Evolutionary conservation across 1,140 invertebrate species (phyloP), one percentile per base, ranked within the genome.

Genomic region (Zaprionus ghesquierei): DNA sequence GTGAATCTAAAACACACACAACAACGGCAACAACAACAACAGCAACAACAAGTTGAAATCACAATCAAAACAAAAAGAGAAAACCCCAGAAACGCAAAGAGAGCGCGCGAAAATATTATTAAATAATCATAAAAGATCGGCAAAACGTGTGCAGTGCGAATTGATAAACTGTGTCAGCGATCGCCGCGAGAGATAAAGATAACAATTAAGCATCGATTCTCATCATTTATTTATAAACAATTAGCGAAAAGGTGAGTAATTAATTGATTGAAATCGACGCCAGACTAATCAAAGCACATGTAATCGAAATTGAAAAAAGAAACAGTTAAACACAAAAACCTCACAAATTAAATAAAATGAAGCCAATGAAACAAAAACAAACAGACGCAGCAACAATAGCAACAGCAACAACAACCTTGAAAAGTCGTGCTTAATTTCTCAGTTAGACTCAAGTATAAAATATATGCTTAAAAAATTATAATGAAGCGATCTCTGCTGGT

Each of bases 351-450:
- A 77, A 86, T 72, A 73, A 72, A 81, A 81, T 69, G 59, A 69
- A 77, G 54, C 70, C 69, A 68, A 72, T 69, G 77, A 71, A 85
- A 69, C 69, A 77, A 61, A 71, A 70, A 63, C 80, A 79, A 75
- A 80, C 44, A 84, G 38, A 59, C 75, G 50, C 35, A 77, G 25
- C 63, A 79, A 75, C 53, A 73, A 69, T 35, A 69, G 69, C 69
- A 74, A 64, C 64, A 70, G 15, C 44, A 64, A 54, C 27, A 61
- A 62, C 29, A 73, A 65, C 82, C 84, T 87, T 84, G 84, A 84
- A 84, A 84, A 89, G 76, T 87, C 84, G 84, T 84, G 84, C 84
- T 89, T 87, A 87, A 87, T 87, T 87, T 84, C 84, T 87, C 77
- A 87, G 79, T 69, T 80, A 75, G 73, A 81, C 75, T 78, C 84